These are phyloP conservation scores for Fringilla coelebs DNA, from an alignment of 2,797 vertebrate genomes.

Conservation along the genomic window DNA sequence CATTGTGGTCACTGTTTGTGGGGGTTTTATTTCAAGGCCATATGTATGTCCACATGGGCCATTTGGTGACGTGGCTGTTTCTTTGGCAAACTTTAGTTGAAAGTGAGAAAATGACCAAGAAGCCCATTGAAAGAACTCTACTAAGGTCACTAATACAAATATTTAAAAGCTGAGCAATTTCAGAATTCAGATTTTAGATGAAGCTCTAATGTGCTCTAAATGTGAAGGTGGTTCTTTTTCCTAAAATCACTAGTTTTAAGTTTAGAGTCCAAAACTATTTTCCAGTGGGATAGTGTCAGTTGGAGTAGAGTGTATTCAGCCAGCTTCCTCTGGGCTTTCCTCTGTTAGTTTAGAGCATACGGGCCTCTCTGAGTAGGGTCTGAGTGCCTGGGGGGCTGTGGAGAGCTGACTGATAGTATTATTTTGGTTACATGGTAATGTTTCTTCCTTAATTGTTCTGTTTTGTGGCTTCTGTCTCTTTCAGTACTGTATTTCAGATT, in stretches of 20 bases:
- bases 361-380: not conserved
- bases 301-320: not conserved
- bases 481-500: not conserved
- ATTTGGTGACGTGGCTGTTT: not conserved
- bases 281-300: not conserved
- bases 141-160: not conserved
- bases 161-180: not conserved
- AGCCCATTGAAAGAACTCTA: not conserved
- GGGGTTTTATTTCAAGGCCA: not conserved
- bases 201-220: not conserved
- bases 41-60: accelerated
- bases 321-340: not conserved
- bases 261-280: not conserved
- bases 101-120: not conserved
- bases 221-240: not conserved
- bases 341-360: not conserved
- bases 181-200: not conserved
- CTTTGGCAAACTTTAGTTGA: not conserved
- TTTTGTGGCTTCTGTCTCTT: not conserved
- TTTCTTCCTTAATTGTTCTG: not conserved
- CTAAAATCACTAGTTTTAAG: not conserved
- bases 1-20: not conserved
- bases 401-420: not conserved
- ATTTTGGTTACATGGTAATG: not conserved
- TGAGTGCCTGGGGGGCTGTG: not conserved